These are phyloP conservation scores for Temnothorax rugatulus DNA, from an alignment of 2,888 invertebrate genomes.

Conservation along the genomic window DNA sequence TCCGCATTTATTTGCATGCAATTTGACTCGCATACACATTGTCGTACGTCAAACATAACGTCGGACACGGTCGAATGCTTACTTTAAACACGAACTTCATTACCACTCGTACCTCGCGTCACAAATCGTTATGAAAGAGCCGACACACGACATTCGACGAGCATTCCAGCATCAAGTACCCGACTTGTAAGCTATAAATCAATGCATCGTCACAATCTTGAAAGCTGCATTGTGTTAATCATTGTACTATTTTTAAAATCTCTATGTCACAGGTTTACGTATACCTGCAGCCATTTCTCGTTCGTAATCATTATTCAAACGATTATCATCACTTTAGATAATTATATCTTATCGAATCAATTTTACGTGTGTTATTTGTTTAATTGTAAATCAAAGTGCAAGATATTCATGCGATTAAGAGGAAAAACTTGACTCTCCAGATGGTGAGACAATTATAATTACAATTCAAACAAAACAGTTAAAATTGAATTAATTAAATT, in stretches of 20 bases:
- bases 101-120: neutral
- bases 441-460: neutral
- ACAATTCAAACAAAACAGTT: neutral
- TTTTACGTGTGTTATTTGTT: neutral
- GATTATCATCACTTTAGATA: neutral
- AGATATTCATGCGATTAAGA: neutral
- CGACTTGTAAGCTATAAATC: neutral
- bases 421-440: neutral
- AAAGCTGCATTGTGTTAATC: neutral
- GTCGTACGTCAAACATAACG: neutral
- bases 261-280: neutral
- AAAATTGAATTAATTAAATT: neutral
- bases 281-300: neutral
- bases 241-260: neutral
- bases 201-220: neutral
- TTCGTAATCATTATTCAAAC: neutral
- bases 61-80: neutral
- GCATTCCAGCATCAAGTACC: neutral
- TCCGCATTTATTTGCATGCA: neutral
- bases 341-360: neutral
- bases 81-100: neutral
- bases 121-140: neutral
- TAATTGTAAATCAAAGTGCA: neutral
- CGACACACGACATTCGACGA: neutral
- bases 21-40: neutral